These are phyloP conservation scores for Microctenopoma steveboyesi DNA, from an alignment of 2,797 vertebrate genomes.

Conservation along the genomic window DNA sequence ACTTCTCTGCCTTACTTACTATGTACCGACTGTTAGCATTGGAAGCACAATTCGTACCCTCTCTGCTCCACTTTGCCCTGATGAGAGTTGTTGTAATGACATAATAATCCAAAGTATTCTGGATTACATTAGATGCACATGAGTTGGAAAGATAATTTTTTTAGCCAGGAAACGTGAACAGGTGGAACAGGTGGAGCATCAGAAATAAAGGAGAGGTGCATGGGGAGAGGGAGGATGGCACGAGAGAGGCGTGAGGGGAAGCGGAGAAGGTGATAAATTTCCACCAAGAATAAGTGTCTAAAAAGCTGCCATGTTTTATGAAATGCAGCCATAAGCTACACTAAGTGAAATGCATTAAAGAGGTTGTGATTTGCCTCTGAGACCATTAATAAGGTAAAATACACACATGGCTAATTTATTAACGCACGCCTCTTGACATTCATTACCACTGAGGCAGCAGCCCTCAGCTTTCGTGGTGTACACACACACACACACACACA, in stretches of 20 bases:
- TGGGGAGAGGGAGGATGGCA: slow-evolving; percentile 15
- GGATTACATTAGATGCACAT: slow-evolving; percentile 20
- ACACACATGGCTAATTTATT: slow-evolving; percentile 81
- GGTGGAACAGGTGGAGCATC: background rate
- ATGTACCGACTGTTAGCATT: no score
- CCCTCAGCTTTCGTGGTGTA: slow-evolving; percentile 46
- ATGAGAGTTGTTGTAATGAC: background rate
- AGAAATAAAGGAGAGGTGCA: slow-evolving; percentile 2
- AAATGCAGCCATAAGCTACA: slow-evolving; percentile 80
- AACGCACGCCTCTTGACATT: slow-evolving; percentile 73
- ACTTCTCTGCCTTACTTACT: no score
- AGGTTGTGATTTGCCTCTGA: slow-evolving; percentile 76
- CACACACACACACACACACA: background rate
- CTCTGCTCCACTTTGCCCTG: slow-evolving; percentile 1
- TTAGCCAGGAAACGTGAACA: background rate
- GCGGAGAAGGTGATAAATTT: slow-evolving; percentile 68
- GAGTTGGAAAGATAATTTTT: slow-evolving; percentile 14
- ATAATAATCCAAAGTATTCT: background rate
- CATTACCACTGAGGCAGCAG: slow-evolving; percentile 72
- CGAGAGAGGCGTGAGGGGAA: slow-evolving; percentile 13
- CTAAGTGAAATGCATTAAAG: slow-evolving; percentile 83
- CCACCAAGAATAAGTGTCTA: slow-evolving; percentile 60
- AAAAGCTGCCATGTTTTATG: slow-evolving; percentile 80
- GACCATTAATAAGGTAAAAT: slow-evolving; percentile 82
- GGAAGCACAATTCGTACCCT: no score